Base-by-base conservation (phyloP, 1,140 invertebrate species). In the Calliopsis andreniformis region DNA sequence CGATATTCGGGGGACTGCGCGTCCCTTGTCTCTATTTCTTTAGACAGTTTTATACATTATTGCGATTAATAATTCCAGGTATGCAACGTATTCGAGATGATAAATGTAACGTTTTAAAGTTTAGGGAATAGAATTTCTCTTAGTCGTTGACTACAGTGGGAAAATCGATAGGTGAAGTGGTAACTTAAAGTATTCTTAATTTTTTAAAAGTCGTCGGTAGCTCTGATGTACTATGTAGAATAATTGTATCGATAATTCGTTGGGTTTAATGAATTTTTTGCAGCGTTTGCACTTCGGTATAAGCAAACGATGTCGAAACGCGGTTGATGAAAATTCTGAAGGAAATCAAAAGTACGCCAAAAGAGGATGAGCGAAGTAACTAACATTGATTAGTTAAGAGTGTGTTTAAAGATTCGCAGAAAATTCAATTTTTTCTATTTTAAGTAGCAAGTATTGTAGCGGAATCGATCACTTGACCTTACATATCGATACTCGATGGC, bases 401-500 rank as follows among this genome's bases (percentile, higher is more conserved):
- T 18, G 55, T 28, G 18, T 56, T 35, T 14, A 16, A 8, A 23
- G 23, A 23, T 51, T 18, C 8, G 32, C 28, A 25, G 3, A 5
- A 0, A 32, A 23, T 69, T 59, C 16, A 18, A 47, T 1, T 61
- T 10, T 61, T 69, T 14, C 5, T 14, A 49, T 23, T 10, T 39
- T n/a, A 35, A 51, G 18, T 43, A 23, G 7, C 25, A 4, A n/a
- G 28, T 14, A 23, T 49, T 30, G 6, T 55, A 39, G 14, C 39
- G 14, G 14, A 55, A 55, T 43, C 32, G 14, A 51, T 62, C 43
- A 20, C 6, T 10, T 35, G 16, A 51, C 35, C 23, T 71, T 72
- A 78, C 59, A 82, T 82, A 81, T 77, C 80, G 42, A 56, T 71
- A 62, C 28, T 35, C 43, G n/a, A 30, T 66, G 62, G 12, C 12